Base-by-base conservation (phyloP, 2,888 invertebrate species). In the Acleris holmiana region DNA sequence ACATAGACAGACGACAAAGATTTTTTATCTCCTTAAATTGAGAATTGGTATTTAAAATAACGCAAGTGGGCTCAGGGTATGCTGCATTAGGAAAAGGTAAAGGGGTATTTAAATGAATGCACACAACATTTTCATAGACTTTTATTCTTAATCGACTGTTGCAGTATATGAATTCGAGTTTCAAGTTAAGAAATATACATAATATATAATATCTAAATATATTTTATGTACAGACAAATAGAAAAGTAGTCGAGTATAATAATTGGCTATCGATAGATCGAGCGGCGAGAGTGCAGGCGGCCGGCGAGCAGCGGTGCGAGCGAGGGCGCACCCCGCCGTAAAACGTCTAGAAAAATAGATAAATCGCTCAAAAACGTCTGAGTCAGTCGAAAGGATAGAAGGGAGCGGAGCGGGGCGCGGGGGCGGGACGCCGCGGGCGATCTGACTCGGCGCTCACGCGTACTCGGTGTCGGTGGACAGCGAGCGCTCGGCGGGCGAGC, bases 391-490 rank as follows among this genome's bases (percentile, higher is more conserved):
- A 85, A 90, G 82, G 85, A 88, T 83, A 88, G 88, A 86, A 86
- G 55, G 84, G 35, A 85, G 82, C 78, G 74, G 82, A 80, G 82
- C 80, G 77, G 75, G 35, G 35, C 72, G 62, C 25, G 49, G 49
- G 48, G 53, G 62, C 58, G 58, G 54, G 61, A 71, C 69, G 72
- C 67, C 67, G 64, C 35, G 35, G 29, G 13, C 35, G 35, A 62
- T 68, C 74, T 75, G 85, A 4, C 25, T 25, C 15, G 51, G 46
- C n/a, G 82, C 84, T 95, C 94, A 95, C 93, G 95, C 95, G 84
- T 95, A 95, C 90, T 95, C 95, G 69, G 95, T 95, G 85, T 95
- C 95, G 50, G 95, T 95, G 53, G 95, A 95, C 61, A 94, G 91
- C 66, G 93, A 93, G 64, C 94, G 92, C 82, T 94, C 94, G 59